Conservation (phyloP, 2,797 vertebrate genomes). For the Uromys caudimaculatus region DNA sequence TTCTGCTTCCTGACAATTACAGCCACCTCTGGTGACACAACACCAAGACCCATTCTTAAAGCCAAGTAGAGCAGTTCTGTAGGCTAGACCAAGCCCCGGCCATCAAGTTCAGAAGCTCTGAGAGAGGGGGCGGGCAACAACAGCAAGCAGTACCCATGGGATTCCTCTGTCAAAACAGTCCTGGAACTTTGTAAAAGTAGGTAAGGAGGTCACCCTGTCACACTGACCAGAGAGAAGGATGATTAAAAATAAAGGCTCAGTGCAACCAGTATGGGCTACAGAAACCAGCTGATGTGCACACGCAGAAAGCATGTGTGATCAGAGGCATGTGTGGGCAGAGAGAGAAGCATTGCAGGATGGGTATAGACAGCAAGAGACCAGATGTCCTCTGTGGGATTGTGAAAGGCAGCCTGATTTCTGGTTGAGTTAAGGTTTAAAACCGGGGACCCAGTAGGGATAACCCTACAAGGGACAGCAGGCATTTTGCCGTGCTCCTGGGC, state of each 20-base stretch:
- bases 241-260: neutral
- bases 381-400: too few species aligned
- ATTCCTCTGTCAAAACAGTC: neutral
- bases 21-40: neutral
- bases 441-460: too few species aligned
- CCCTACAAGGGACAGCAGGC: too few species aligned
- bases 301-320: too few species aligned
- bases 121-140: neutral
- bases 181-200: neutral
- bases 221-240: neutral
- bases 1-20: neutral
- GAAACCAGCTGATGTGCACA: neutral
- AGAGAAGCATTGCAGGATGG: neutral
- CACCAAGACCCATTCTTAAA: neutral
- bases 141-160: accelerated
- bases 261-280: neutral
- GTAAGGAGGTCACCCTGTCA: neutral
- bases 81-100: neutral
- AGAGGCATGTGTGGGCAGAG: neutral
- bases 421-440: too few species aligned
- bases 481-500: too few species aligned
- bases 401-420: too few species aligned
- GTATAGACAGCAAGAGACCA: too few species aligned
- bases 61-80: neutral
- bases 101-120: neutral